Percentiles rank a stretch among this genome's conserved stretches.
phyloP scores from a whole-genome alignment of 2,113 vertebrate genomes.

The Steatornis caripensis region DNA sequence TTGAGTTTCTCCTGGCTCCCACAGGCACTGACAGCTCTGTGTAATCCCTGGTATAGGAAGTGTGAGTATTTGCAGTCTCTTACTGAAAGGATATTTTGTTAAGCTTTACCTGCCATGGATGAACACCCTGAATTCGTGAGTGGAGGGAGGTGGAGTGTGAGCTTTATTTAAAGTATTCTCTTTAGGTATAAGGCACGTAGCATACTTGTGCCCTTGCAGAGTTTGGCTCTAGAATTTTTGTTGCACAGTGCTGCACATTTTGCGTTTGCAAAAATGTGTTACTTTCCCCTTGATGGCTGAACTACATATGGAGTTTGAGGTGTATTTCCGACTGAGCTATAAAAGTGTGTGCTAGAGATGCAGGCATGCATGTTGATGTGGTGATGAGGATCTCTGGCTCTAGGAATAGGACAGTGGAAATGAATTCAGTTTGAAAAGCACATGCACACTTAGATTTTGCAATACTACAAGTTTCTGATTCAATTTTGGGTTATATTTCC shows the following conservation, averaged over 20 bases:
- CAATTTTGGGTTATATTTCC: background rate
- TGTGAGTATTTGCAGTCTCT: background rate
- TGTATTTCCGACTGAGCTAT: background rate
- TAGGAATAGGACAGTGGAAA: background rate
- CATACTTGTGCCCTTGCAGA: background rate
- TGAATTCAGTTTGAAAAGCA: background rate
- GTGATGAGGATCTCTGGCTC: background rate
- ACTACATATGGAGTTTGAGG: background rate
- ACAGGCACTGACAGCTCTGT: background rate
- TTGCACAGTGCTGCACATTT: background rate
- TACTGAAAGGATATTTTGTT: background rate
- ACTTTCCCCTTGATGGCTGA: background rate
- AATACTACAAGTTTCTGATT: background rate
- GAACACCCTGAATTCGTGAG: background rate
- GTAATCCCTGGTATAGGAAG: background rate
- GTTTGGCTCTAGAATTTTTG: background rate
- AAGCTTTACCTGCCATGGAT: background rate
- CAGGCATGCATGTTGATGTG: background rate
- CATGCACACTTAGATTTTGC: background rate
- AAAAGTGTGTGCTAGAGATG: background rate
- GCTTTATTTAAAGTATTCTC: background rate
- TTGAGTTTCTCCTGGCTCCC: background rate
- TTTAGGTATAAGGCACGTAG: accelerated
- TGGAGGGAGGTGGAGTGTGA: background rate
- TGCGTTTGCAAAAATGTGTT: background rate